Conservation (phyloP, 2,888 invertebrate species). For the Ennomos quercinarius region DNA sequence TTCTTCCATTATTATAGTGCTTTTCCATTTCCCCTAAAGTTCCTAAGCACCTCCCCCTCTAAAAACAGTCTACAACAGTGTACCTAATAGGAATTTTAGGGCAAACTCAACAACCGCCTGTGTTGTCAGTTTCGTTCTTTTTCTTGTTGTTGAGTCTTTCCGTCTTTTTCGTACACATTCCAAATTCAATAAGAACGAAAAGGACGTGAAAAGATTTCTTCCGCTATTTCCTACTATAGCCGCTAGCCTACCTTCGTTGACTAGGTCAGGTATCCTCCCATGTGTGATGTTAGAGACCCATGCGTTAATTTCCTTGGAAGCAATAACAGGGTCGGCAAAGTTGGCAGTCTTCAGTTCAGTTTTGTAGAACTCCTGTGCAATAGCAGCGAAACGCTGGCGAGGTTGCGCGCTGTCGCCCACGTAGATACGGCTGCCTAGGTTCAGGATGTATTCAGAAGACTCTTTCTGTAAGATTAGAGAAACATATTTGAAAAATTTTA, state of each 20-base stretch:
- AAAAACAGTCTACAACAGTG: too few species aligned
- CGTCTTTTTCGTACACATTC: too few species aligned
- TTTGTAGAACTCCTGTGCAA: conserved; percentile 87
- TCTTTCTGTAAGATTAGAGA: conserved; percentile 55
- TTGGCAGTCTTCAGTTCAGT: conserved; percentile 87
- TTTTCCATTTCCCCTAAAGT: too few species aligned
- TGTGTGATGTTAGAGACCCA: conserved; percentile 93
- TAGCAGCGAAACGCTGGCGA: conserved; percentile 86
- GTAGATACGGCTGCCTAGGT: conserved; percentile 88
- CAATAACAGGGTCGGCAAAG: conserved; percentile 84
- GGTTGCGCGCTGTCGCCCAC: conserved; percentile 82
- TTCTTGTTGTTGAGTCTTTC: too few species aligned
- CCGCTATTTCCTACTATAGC: too few species aligned
- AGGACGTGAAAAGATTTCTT: not conserved
- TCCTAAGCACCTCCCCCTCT: too few species aligned
- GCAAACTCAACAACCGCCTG: too few species aligned
- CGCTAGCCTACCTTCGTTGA: conserved; percentile 83
- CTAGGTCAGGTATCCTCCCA: conserved; percentile 89
- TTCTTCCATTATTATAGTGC: too few species aligned
- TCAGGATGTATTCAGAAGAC: conserved; percentile 82
- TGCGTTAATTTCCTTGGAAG: conserved; percentile 88
- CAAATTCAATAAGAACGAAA: too few species aligned
- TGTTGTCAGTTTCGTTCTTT: too few species aligned
- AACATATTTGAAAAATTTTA: too few species aligned
- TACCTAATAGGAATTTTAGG: too few species aligned